A percentile compares a stretch with the other conserved stretches of the same genome.
Evolutionary conservation across 2,797 vertebrate species (phyloP).

Genomic region (Lacerta agilis): DNA sequence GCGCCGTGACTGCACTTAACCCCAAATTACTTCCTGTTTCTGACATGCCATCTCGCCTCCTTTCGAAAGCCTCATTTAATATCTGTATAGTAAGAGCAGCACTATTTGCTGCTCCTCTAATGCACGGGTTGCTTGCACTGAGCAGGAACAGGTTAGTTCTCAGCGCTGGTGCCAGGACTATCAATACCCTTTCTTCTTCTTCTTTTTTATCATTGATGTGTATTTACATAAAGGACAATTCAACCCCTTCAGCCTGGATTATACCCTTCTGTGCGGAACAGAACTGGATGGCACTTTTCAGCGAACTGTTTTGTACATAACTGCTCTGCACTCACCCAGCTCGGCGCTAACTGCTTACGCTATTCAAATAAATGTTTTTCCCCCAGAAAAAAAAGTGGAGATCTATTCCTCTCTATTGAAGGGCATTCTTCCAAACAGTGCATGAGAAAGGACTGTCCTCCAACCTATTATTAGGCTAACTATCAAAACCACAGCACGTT

Average conservation of each 20-base stretch:
- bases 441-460: constrained; percentile 27
- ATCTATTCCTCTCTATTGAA: constrained; percentile 48
- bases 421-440: constrained; percentile 43
- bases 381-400: constrained; percentile 47
- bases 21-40: neutral
- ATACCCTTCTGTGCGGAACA: neutral
- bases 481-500: constrained; percentile 37
- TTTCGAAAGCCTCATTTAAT: neutral
- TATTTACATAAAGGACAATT: neutral
- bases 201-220: neutral
- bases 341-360: constrained; percentile 42
- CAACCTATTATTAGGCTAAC: constrained; percentile 43
- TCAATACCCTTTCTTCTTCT: neutral
- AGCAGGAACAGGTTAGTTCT: neutral
- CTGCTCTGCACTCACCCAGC: constrained; percentile 4
- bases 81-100: neutral
- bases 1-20: neutral
- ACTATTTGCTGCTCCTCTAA: neutral
- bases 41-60: neutral
- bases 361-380: constrained; percentile 46
- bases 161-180: neutral
- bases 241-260: neutral
- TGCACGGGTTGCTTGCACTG: neutral
- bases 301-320: constrained; percentile 26
- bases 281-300: neutral